These are phyloP conservation scores for Andrena trimmerana DNA, from an alignment of 2,888 invertebrate genomes.

Conservation along the genomic window DNA sequence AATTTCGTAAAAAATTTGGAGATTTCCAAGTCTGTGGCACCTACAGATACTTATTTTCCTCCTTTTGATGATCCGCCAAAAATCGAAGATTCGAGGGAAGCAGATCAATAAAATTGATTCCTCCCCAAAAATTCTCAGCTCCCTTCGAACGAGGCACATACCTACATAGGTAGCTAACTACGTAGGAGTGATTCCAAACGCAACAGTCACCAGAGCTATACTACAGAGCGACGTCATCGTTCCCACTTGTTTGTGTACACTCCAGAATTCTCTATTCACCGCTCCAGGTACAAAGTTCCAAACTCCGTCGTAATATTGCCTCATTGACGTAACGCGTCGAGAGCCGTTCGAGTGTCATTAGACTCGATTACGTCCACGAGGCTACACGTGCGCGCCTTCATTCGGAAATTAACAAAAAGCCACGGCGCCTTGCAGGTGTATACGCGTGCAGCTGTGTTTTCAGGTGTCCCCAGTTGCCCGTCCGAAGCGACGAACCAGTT, in stretches of 20 bases:
- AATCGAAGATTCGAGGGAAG: too few species aligned
- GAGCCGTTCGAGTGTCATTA: slow-evolving; percentile 46
- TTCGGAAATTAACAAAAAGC: slow-evolving; percentile 61
- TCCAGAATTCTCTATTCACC: slow-evolving; percentile 24
- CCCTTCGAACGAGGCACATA: too few species aligned
- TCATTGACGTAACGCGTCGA: slow-evolving; percentile 30
- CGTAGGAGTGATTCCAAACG: too few species aligned
- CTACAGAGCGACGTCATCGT: neutral
- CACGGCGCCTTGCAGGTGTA: slow-evolving; percentile 44
- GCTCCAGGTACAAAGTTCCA: slow-evolving; percentile 6
- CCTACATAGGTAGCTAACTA: too few species aligned
- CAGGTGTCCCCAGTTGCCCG: slow-evolving; percentile 51
- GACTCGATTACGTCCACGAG: slow-evolving; percentile 49
- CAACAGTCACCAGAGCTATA: too few species aligned
- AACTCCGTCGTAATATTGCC: neutral
- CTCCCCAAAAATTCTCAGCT: too few species aligned
- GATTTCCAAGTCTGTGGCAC: too few species aligned
- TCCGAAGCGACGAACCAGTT: slow-evolving; percentile 4
- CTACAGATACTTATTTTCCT: too few species aligned
- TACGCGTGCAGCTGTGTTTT: slow-evolving; percentile 62
- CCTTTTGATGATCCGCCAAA: too few species aligned
- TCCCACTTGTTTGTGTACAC: neutral
- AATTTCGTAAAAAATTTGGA: too few species aligned
- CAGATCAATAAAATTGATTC: too few species aligned
- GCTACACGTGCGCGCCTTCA: slow-evolving; percentile 52